Conservation (phyloP, 2,888 invertebrate genomes). For the Tetranychus truncatus region DNA sequence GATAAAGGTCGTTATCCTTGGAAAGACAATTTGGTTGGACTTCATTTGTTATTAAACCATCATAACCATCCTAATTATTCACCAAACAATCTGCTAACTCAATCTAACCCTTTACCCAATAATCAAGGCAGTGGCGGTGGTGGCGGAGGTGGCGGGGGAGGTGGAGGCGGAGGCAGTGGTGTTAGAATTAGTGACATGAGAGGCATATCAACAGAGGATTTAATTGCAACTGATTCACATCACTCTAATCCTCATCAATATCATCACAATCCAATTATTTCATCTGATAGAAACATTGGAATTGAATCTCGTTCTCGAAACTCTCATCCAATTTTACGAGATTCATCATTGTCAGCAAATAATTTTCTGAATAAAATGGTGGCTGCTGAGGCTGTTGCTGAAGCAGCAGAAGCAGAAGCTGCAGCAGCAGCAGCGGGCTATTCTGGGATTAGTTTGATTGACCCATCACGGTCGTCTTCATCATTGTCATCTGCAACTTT, state of each 20-base stretch:
- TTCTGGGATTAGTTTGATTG: too few relatives aligned
- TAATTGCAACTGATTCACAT: background rate
- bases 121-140: background rate
- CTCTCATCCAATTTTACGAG: background rate
- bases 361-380: too few relatives aligned
- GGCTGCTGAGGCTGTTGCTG: background rate
- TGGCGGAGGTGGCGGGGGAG: background rate
- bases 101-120: background rate
- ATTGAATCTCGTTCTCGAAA: background rate
- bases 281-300: background rate
- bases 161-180: background rate
- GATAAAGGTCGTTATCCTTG: slow-evolving; percentile 24
- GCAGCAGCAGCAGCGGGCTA: background rate
- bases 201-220: background rate
- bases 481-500: too few relatives aligned
- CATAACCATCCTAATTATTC: background rate
- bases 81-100: background rate
- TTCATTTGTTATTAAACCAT: background rate
- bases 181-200: background rate
- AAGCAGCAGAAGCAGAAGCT: background rate
- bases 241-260: background rate
- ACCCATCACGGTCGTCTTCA: too few relatives aligned
- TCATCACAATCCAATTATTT: background rate
- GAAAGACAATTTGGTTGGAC: slow-evolving; percentile 10
- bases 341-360: background rate